Evolutionary conservation across 1,140 invertebrate species (phyloP), one percentile per base, ranked within the genome.

Genomic region (Leguminivora glycinivorella): DNA sequence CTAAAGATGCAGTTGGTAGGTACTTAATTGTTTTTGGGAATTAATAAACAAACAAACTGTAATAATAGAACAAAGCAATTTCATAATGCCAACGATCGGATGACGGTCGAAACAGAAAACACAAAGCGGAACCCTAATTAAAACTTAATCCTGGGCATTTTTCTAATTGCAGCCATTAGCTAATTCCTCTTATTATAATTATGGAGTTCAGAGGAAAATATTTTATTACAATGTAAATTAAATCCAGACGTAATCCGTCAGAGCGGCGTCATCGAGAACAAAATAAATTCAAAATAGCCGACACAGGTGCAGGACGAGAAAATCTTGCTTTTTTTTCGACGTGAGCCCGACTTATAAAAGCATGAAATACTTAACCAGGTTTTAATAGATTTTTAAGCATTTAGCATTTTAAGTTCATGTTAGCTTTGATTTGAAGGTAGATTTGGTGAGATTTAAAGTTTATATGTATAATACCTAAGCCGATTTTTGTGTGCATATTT

Each of bases 181-280:
- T 84, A 83, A 84, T 80, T 80, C 79, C 79, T 80, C 69, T 83
- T 79, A 82, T 84, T 82, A 88, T 82, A 85, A 82, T 86, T 84
- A 82, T 74, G 72, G 77, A 72, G 47, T 80, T 78, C 73, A 76
- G 77, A 80, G 76, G 76, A 76, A 83, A 82, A 85, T 87, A 79
- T 77, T 89, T 87, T 85, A 85, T 83, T 85, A 81, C 82, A 72
- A 71, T 77, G 70, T 78, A 83, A 80, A 84, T 84, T 82, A 80
- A 83, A 81, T 83, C 77, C 75, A 78, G 68, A 71, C 71, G 80
- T 89, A 87, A 87, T 89, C 85, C 87, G 81, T 89, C 87, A 87
- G 80, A 70, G 72, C 70, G 38, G 31, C 68, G 70, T 76, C 63
- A 78, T 76, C 75, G 70, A 76, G 77, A 72, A 78, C 75, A 83